Evolutionary conservation across 2,797 vertebrate genomes (phyloP), one percentile per base, ranked within the genome.

Genomic region (Peromyscus nudipes): DNA sequence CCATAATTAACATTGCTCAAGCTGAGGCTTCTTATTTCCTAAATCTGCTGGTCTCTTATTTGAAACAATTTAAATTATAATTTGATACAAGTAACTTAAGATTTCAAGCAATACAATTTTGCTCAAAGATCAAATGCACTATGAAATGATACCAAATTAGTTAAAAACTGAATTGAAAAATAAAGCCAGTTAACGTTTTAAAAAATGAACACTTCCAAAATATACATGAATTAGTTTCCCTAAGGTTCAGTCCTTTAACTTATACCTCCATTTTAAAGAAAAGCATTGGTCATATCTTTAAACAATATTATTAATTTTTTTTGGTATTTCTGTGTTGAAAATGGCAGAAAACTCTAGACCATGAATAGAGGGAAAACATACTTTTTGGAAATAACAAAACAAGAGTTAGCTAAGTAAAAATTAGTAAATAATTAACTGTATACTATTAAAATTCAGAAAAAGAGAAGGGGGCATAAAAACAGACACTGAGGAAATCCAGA

Each of bases 51-150:
- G 29, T 89, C 89, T 89, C 34, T 95, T 46, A 23, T 92, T 95
- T 96, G 55, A 95, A 94, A 73, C 0, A 71, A 62, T 75, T 79
- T 88, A 88, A 85, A 92, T 73, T 57, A 76, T 11, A 67, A 40
- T 77, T 92, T 93, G 46, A 81, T 21, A 1, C 23, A 84, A 27
- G 31, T 71, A 92, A 79, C 0, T 92, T 65, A 60, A 67, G 21
- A 86, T 85, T 92, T 93, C 49, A 67, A 95, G 93, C 3, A 89
- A n/a, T 43, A 82, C 10, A 46, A 81, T 65, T 91, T 90, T 95
- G 4, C n/a, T 6, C 73, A 82, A 96, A 85, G 37, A 27, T 2
- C 25, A 89, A 89, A 92, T 25, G 10, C 0, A 67, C 14, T 40
- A 0, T 62, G 13, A 27, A 83, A 25, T 81, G 10, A 43, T 6